Percentiles rank a stretch among this genome's conserved stretches.
phyloP scores from a whole-genome alignment of 2,888 invertebrate genomes.

The Lydus trimaculatus region DNA sequence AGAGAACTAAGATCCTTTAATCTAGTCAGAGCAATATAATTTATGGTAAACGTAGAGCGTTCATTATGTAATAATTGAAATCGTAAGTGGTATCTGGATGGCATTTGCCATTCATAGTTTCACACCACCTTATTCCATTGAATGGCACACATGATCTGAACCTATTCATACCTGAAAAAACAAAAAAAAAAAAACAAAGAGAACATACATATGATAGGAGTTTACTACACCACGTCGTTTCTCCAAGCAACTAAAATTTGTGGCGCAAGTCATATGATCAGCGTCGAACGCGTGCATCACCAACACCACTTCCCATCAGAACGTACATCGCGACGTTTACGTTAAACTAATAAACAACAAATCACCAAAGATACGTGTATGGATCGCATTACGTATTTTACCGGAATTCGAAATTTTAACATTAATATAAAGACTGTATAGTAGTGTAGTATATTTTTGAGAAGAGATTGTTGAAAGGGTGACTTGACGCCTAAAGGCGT shows the following conservation, averaged over 20 bases:
- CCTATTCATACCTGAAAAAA: not conserved
- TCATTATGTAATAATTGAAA: not conserved
- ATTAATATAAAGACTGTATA: not conserved
- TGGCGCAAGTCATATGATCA: conserved; percentile 36
- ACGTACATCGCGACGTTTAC: conserved; percentile 35
- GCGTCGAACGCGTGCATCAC: conserved; percentile 34
- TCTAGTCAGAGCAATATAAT: not conserved
- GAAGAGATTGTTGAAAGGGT: conserved; percentile 11
- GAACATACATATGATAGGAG: conserved; percentile 30
- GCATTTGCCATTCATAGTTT: not conserved
- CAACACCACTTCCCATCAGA: conserved; percentile 33
- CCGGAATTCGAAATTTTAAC: not conserved
- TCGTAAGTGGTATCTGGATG: too few species aligned
- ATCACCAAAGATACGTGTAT: not conserved
- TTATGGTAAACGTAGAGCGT: too few species aligned
- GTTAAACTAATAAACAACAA: not conserved
- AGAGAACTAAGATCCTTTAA: not conserved
- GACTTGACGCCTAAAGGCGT: conserved; percentile 32
- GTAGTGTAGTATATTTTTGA: too few species aligned
- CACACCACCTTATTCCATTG: not conserved
- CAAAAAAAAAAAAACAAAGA: not conserved
- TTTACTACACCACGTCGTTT: conserved; percentile 28
- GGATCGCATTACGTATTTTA: not conserved
- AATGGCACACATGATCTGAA: too few species aligned
- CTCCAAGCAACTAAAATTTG: conserved; percentile 23